Conservation (phyloP, 2,113 vertebrate species). For the Haplochromis vanheusdeni region DNA sequence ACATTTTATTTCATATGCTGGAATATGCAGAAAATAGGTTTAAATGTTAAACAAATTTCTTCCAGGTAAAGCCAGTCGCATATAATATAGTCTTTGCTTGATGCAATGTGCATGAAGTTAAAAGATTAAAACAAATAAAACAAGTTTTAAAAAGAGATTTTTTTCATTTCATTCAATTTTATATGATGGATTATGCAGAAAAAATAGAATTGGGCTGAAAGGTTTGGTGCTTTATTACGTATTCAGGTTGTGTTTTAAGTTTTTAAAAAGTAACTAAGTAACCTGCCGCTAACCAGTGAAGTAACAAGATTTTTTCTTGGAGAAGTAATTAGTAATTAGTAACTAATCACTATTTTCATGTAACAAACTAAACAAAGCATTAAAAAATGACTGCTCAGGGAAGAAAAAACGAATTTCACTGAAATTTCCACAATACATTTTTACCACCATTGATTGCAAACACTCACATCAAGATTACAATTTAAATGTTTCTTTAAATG, state of each 20-base stretch:
- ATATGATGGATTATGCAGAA: neutral
- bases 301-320: neutral
- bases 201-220: neutral
- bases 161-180: neutral
- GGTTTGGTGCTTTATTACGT: neutral
- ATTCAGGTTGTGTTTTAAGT: neutral
- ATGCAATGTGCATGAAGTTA: neutral
- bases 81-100: neutral
- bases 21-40: neutral
- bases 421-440: neutral
- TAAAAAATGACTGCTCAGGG: neutral
- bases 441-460: neutral
- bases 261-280: neutral
- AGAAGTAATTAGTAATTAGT: neutral
- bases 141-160: neutral
- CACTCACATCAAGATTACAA: neutral
- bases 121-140: neutral
- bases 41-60: neutral
- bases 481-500: neutral
- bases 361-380: neutral
- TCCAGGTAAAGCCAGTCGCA: fast-evolving
- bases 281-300: neutral
- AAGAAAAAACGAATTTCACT: neutral
- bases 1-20: neutral
- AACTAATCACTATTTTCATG: neutral